These are phyloP conservation scores for Eonycteris spelaea DNA, from an alignment of 2,113 vertebrate species.

Conservation along the genomic window DNA sequence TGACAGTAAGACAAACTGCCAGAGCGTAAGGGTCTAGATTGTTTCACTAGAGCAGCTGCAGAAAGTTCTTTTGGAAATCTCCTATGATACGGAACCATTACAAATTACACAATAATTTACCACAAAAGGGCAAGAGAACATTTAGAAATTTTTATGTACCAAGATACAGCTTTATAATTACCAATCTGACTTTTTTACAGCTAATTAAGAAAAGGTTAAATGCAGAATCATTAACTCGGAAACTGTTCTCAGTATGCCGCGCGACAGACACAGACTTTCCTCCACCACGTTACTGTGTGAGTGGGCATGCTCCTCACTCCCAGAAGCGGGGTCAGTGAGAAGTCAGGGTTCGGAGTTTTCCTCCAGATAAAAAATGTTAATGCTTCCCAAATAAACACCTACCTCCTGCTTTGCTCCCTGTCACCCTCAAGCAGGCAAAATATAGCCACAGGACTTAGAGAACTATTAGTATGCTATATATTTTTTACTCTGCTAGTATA, in stretches of 20 bases:
- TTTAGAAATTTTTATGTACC: slow-evolving; percentile 52
- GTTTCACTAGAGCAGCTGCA: slow-evolving; percentile 29
- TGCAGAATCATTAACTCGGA: slow-evolving; percentile 48
- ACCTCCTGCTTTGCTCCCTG: not conserved
- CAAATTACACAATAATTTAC: slow-evolving; percentile 41
- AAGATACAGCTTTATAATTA: slow-evolving; percentile 60
- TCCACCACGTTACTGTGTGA: not conserved
- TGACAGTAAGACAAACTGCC: slow-evolving; percentile 22
- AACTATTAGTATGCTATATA: not conserved
- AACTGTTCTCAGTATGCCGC: not conserved
- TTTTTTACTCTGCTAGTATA: not conserved
- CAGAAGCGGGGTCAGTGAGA: not conserved
- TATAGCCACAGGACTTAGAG: not conserved
- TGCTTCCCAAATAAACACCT: not conserved
- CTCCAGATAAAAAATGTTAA: not conserved
- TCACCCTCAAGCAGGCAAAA: not conserved
- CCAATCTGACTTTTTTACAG: slow-evolving; percentile 65
- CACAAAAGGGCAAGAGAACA: slow-evolving; percentile 67
- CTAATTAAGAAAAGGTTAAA: slow-evolving; percentile 72
- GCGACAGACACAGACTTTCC: not conserved
- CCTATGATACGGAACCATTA: slow-evolving; percentile 7
- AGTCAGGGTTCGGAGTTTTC: not conserved
- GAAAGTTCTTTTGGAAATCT: not conserved
- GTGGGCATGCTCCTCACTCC: not conserved
- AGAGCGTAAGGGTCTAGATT: not conserved